Percentiles rank a stretch among this genome's conserved stretches.
Conservation (phyloP, 1,140 invertebrate species). For the Oncopodura yosiiana region DNA sequence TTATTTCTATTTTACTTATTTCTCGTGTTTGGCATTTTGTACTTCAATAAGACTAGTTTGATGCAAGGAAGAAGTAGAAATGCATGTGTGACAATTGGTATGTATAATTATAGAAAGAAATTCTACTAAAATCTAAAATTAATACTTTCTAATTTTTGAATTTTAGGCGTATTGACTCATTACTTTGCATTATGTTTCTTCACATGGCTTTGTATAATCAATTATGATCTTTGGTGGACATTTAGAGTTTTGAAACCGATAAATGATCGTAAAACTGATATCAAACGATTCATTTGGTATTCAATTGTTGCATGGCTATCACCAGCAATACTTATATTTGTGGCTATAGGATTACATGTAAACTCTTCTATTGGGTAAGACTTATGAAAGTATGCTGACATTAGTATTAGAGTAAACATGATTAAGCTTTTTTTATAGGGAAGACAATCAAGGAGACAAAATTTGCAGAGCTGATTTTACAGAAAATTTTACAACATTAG, state of each 20-base stretch:
- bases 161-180: conserved; percentile 14
- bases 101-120: not conserved
- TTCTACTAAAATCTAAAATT: not conserved
- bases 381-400: too few relatives aligned
- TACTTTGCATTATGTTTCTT: conserved; percentile 16
- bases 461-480: too few relatives aligned
- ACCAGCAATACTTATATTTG: not conserved
- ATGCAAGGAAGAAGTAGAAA: too few relatives aligned
- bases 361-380: too few relatives aligned
- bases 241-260: conserved; percentile 21
- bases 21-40: not conserved
- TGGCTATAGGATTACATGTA: too few relatives aligned
- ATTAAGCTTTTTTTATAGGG: too few relatives aligned
- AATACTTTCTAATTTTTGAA: not conserved
- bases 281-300: conserved; percentile 10
- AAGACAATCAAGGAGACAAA: too few relatives aligned
- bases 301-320: not conserved
- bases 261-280: conserved; percentile 6
- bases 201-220: conserved; percentile 22
- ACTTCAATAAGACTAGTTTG: not conserved
- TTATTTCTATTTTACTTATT: conserved; percentile 14
- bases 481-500: too few relatives aligned
- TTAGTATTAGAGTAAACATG: too few relatives aligned
- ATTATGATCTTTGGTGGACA: conserved; percentile 29
- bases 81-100: conserved; percentile 7